Percentiles rank a stretch among this genome's conserved stretches.
phyloP scores from a whole-genome alignment of 2,797 vertebrate species.

The Harpagifer antarcticus region DNA sequence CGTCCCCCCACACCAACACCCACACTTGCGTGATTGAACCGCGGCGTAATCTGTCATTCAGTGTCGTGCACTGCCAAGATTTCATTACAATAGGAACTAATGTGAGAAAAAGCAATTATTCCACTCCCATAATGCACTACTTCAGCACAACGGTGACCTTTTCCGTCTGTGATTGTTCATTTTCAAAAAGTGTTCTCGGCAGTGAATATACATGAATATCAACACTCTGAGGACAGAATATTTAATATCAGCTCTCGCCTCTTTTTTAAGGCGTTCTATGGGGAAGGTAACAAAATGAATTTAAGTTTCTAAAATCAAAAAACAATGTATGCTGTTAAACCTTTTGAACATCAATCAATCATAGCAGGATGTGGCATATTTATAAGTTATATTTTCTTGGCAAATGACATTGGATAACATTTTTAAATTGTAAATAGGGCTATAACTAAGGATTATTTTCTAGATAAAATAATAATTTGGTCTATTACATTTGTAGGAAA shows the following conservation, averaged over 20 bases:
- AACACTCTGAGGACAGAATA: slow-evolving; percentile 61
- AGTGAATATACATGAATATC: slow-evolving; percentile 75
- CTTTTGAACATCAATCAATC: slow-evolving; percentile 19
- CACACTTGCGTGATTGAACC: slow-evolving; percentile 67
- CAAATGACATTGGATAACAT: background rate
- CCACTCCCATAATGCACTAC: slow-evolving; percentile 77
- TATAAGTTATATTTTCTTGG: slow-evolving; percentile 1
- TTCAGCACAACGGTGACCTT: slow-evolving; percentile 81
- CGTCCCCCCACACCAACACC: background rate
- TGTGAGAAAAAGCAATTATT: slow-evolving; percentile 84
- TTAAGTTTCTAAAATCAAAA: slow-evolving; percentile 44
- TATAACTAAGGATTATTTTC: too few relatives aligned
- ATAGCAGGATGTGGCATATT: background rate
- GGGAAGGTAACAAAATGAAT: slow-evolving; percentile 51
- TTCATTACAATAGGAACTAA: slow-evolving; percentile 83
- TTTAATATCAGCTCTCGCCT: slow-evolving; percentile 60
- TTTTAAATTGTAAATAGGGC: background rate
- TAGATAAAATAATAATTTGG: too few relatives aligned
- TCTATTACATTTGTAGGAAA: too few relatives aligned
- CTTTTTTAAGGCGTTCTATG: slow-evolving; percentile 8
- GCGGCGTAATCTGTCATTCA: slow-evolving; percentile 75
- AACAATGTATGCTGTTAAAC: background rate
- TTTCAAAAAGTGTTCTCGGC: slow-evolving; percentile 65
- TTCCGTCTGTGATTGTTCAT: slow-evolving; percentile 78
- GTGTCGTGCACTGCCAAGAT: slow-evolving; percentile 60